Percentiles rank a stretch among this genome's conserved stretches.
Conservation (phyloP, 2,888 invertebrate genomes). For the Polia nebulosa region DNA sequence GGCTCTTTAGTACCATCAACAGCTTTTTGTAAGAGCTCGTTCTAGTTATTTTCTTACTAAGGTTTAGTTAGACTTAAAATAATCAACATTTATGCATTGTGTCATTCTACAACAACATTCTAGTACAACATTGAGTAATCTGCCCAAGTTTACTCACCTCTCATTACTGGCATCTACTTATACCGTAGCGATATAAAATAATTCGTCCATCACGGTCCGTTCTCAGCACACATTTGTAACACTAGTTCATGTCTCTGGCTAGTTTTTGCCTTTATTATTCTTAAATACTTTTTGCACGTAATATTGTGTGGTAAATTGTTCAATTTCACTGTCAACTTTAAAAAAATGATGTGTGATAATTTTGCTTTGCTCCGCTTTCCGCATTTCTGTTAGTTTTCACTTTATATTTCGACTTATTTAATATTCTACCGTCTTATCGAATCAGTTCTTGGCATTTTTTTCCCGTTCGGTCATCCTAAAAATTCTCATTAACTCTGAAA, state of each 20-base stretch:
- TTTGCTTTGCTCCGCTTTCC: conserved; percentile 2
- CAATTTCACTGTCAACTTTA: conserved; percentile 4
- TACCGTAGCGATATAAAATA: conserved; percentile 48
- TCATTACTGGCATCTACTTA: conserved; percentile 54
- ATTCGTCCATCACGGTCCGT: conserved; percentile 64
- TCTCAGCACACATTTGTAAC: conserved; percentile 57
- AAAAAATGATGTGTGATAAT: background rate
- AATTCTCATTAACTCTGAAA: background rate
- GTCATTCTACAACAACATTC: conserved; percentile 47
- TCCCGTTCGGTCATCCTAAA: background rate
- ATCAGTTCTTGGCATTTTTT: background rate
- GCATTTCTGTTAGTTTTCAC: background rate
- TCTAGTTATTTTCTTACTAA: background rate
- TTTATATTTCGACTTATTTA: background rate
- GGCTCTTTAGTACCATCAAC: background rate
- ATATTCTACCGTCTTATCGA: background rate
- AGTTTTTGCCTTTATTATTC: conserved; percentile 12
- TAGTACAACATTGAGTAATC: conserved; percentile 60
- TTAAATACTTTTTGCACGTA: background rate
- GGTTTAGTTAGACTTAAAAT: background rate
- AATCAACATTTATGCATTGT: conserved; percentile 11
- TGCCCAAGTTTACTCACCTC: conserved; percentile 60
- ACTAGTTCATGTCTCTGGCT: conserved; percentile 44
- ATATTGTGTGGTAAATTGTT: conserved; percentile 9
- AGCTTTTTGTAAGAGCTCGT: background rate